phyloP scores from a whole-genome alignment of 2,113 vertebrate species.

The Caretta caretta region DNA sequence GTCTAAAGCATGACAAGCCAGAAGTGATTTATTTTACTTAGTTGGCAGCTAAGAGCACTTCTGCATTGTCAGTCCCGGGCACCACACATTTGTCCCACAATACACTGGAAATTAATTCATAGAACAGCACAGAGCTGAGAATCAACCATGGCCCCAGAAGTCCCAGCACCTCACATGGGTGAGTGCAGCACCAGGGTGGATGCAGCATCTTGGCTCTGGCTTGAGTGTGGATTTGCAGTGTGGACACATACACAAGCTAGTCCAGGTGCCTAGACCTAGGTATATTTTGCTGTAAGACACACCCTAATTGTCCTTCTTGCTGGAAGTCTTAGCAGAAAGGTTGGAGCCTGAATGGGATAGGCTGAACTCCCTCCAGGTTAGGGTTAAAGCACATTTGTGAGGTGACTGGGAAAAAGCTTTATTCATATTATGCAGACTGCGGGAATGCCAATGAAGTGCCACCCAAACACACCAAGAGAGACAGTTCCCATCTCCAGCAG shows the following conservation, averaged over 20 bases:
- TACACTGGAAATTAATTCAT: neutral
- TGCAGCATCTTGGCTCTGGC: neutral
- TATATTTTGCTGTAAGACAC: no score
- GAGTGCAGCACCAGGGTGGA: neutral
- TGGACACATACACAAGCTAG: neutral
- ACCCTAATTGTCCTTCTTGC: neutral
- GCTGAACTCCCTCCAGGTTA: neutral
- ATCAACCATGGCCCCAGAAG: neutral
- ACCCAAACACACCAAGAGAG: neutral
- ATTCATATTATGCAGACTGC: neutral
- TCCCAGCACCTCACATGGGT: neutral
- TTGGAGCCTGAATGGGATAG: neutral
- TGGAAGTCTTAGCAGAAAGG: neutral
- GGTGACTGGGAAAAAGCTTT: neutral
- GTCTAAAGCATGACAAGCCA: neutral
- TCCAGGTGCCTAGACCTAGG: neutral
- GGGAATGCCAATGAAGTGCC: neutral
- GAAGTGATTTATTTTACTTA: neutral
- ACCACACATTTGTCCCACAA: neutral
- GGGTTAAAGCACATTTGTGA: neutral
- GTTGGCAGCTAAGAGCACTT: neutral
- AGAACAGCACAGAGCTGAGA: neutral
- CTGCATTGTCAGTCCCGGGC: neutral
- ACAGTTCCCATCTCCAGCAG: neutral
- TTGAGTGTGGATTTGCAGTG: fast-evolving